Evolutionary conservation across 35 echinoderm and acorn worm species (phyloP), one percentile per base, ranked within the genome.

Genomic region (Anneissia japonica): DNA sequence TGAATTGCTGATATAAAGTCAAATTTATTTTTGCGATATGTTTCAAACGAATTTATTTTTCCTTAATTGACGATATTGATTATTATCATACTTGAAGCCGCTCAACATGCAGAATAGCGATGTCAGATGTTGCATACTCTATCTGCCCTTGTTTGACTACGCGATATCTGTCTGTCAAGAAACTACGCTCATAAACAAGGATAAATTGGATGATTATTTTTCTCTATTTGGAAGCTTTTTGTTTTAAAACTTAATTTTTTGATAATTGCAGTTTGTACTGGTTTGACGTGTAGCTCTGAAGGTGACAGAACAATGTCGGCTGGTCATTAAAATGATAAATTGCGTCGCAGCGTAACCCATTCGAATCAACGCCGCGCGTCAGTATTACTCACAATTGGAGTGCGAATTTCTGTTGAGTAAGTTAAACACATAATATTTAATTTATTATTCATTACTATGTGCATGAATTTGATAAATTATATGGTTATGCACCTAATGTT

Each of bases 401-500:
- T 64, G 5, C 21, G 51, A 12, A 64, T 64, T 64, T 64, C 51
- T 64, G 51, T 64, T 64, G 19, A 64, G 51, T 64, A 64, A 64
- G 51, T 64, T 1, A 64, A 64, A 64, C 51, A 64, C 51, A 64
- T 64, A 64, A 64, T 64, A 64, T 64, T 64, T 64, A 64, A 64
- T 64, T 64, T 64, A 64, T 64, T 64, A 64, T 64, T 64, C 51
- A 64, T 64, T 64, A 64, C 51, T 64, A 64, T 64, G 51, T 64
- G 11, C 51, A 64, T 64, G 26, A 64, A 64, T 64, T 64, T 64
- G 51, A 64, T 64, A 2, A 23, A 64, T 64, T 64, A 23, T 64
- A 23, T 64, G 51, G 21, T 23, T 64, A 19, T 64, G 51, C 51
- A 64, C 51, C 51, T 64, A 64, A 64, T 64, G 51, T 64, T 23